These are phyloP conservation scores for Bombus picipes DNA, from an alignment of 1,140 invertebrate species.

Conservation along the genomic window DNA sequence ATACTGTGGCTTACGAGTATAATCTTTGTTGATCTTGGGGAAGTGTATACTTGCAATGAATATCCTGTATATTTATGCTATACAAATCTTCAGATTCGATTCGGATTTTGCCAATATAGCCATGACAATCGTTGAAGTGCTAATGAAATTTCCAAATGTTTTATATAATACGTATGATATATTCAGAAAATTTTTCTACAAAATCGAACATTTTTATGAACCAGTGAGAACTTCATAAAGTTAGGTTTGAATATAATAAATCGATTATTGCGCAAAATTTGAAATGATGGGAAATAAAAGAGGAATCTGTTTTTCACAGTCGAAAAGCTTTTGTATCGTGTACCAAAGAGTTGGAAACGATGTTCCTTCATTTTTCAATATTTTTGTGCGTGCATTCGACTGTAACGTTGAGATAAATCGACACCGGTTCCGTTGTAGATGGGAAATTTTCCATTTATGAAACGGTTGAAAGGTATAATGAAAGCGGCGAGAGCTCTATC, in stretches of 20 bases:
- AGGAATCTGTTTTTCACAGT: neutral
- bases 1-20: no score
- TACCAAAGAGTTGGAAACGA: neutral
- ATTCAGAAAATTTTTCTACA: neutral
- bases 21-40: no score
- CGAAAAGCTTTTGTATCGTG: neutral
- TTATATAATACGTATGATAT: no score
- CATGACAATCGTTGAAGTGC: neutral
- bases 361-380: neutral
- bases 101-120: no score
- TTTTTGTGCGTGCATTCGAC: slow-evolving; percentile 3
- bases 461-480: slow-evolving; percentile 5
- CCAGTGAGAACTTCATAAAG: neutral
- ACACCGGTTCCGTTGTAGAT: neutral
- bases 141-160: neutral
- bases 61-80: no score
- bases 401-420: slow-evolving; percentile 34
- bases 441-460: slow-evolving; percentile 40
- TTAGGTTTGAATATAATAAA: neutral
- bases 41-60: no score
- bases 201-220: neutral
- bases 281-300: neutral
- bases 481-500: neutral
- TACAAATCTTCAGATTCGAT: no score
- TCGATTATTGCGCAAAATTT: neutral